Percentiles rank a stretch among this genome's conserved stretches.
These are phyloP conservation scores for Parauchenoglanis punctatus DNA, from an alignment of 2,797 vertebrate species.

Conservation along the genomic window DNA sequence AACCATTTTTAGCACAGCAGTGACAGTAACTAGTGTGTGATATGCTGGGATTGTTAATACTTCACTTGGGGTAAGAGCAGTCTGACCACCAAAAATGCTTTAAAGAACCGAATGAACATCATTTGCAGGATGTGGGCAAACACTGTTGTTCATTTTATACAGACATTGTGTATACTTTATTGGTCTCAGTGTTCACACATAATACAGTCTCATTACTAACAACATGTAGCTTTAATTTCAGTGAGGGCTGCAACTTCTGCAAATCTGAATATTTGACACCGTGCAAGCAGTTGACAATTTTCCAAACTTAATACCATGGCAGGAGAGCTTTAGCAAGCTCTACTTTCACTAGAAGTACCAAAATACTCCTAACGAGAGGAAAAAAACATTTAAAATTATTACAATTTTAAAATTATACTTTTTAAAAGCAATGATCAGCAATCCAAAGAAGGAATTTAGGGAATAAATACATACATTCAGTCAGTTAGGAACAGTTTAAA, in stretches of 20 bases:
- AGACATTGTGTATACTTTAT: not conserved
- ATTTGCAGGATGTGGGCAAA: not conserved
- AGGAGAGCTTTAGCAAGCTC: not conserved
- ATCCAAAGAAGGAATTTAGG: not conserved
- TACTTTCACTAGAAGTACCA: not conserved
- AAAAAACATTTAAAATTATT: not conserved
- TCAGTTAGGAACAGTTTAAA: not conserved
- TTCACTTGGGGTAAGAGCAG: not conserved
- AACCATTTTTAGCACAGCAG: not conserved
- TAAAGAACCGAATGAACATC: not conserved
- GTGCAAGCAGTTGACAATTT: not conserved
- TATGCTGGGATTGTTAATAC: not conserved
- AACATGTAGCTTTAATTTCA: not conserved
- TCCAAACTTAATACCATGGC: not conserved
- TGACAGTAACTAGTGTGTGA: not conserved
- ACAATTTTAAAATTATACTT: not conserved
- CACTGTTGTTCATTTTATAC: not conserved
- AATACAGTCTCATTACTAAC: not conserved
- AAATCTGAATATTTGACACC: not conserved
- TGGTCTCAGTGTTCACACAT: not conserved
- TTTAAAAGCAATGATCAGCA: conserved; percentile 10
- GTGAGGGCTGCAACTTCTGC: not conserved
- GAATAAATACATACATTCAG: conserved; percentile 12
- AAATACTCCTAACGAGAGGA: not conserved
- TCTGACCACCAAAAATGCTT: not conserved